These are phyloP conservation scores for Taxidea taxus DNA, from an alignment of 2,113 vertebrate genomes.

Conservation along the genomic window DNA sequence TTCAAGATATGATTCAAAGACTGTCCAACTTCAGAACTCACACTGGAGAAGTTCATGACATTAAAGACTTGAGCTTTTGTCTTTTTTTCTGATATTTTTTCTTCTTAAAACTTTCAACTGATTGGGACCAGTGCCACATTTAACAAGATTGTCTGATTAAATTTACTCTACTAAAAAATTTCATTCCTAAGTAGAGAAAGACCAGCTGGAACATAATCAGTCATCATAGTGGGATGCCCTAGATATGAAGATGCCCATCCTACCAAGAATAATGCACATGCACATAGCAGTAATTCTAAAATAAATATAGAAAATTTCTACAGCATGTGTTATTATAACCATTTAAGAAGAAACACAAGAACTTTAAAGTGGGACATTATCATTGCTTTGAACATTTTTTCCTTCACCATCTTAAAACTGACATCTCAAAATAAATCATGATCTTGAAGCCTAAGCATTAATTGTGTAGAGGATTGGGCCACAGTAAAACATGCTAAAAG, in stretches of 20 bases:
- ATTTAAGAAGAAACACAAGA: conserved; percentile 71
- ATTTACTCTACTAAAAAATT: conserved; percentile 76
- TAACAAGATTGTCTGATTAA: conserved; percentile 78
- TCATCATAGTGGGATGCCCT: conserved; percentile 77
- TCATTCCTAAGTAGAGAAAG: conserved; percentile 77
- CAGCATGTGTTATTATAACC: conserved; percentile 79
- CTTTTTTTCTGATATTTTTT: conserved; percentile 57
- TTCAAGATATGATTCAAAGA: background rate
- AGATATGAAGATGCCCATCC: conserved; percentile 77
- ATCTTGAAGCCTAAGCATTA: conserved; percentile 45
- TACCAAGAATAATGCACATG: conserved; percentile 78
- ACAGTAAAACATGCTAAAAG: conserved; percentile 11
- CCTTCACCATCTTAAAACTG: conserved; percentile 62
- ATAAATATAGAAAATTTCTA: conserved; percentile 76
- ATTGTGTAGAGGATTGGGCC: conserved; percentile 45
- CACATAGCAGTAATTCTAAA: conserved; percentile 77
- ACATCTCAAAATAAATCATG: conserved; percentile 69
- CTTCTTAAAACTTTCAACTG: conserved; percentile 66
- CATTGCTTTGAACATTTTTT: conserved; percentile 69
- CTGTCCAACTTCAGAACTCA: background rate
- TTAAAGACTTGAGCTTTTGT: conserved; percentile 57
- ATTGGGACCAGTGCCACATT: conserved; percentile 74
- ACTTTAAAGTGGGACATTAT: conserved; percentile 77
- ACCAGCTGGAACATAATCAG: conserved; percentile 79
- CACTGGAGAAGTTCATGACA: background rate